phyloP scores from a whole-genome alignment of 1,140 invertebrate genomes.

The Drosophila novamexicana region DNA sequence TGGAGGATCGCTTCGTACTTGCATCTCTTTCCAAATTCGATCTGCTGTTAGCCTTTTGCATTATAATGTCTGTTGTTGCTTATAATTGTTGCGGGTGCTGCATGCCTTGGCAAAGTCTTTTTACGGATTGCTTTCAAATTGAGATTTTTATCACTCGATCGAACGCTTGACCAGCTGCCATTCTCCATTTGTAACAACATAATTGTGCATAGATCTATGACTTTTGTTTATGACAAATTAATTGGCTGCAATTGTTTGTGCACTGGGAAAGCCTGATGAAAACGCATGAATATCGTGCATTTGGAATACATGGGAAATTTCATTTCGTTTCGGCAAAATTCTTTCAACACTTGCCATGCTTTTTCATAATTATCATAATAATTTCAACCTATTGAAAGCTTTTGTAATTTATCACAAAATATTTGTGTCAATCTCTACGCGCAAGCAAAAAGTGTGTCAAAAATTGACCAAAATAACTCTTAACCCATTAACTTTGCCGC shows the following conservation, averaged over 20 bases:
- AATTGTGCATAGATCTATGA: constrained; percentile 68
- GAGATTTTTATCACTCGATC: constrained; percentile 51
- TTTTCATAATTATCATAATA: constrained; percentile 5
- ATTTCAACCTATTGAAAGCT: constrained; percentile 35
- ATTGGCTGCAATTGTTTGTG: constrained; percentile 69
- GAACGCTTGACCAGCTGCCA: neutral
- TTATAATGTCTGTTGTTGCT: constrained; percentile 41
- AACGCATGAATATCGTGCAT: constrained; percentile 1
- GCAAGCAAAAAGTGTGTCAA: constrained; percentile 57
- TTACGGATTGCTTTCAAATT: constrained; percentile 5
- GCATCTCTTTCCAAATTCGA: constrained; percentile 13
- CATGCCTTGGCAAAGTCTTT: constrained; percentile 21
- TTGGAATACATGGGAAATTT: neutral
- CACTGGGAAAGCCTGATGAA: constrained; percentile 10
- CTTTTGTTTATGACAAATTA: constrained; percentile 74
- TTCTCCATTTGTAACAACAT: constrained; percentile 58
- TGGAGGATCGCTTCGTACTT: constrained; percentile 45
- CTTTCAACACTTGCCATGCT: constrained; percentile 9
- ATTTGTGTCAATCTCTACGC: constrained; percentile 54
- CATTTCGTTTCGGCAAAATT: neutral
- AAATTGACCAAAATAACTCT: constrained; percentile 70
- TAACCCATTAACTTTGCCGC: constrained; percentile 62
- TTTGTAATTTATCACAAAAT: constrained; percentile 29
- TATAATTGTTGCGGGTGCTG: constrained; percentile 65
- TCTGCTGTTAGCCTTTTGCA: constrained; percentile 12